phyloP scores from a whole-genome alignment of 2,797 vertebrate genomes.

The Falco columbarius region DNA sequence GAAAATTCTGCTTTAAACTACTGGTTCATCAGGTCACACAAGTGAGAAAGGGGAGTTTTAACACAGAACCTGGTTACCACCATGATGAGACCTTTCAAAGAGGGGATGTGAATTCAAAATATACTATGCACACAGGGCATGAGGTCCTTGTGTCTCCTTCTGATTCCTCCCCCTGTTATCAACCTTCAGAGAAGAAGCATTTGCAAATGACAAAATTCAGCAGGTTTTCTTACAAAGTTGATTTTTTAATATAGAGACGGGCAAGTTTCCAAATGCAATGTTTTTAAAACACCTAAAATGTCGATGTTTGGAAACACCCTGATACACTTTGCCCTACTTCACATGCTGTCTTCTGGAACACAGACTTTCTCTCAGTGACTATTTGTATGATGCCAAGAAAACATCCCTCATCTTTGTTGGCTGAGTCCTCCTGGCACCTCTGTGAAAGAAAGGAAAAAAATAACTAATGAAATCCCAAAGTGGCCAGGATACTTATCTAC shows the following conservation, averaged over 20 bases:
- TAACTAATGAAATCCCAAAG: neutral
- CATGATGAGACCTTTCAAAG: neutral
- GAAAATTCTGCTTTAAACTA: neutral
- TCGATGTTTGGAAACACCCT: neutral
- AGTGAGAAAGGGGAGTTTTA: neutral
- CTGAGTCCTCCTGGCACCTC: neutral
- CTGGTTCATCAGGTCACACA: neutral
- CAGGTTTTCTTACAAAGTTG: neutral
- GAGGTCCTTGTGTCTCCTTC: neutral
- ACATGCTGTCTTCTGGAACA: neutral
- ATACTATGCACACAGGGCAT: fast-evolving
- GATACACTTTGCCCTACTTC: neutral
- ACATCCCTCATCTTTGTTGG: neutral
- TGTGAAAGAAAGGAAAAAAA: neutral
- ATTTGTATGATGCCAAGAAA: neutral
- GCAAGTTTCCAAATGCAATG: neutral
- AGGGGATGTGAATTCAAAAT: neutral
- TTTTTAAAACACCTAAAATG: neutral
- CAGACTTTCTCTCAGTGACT: neutral
- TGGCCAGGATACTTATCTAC: neutral
- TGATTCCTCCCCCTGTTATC: neutral
- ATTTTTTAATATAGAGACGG: neutral
- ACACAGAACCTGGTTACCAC: neutral
- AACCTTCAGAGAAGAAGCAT: neutral
- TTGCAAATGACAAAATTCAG: neutral